phyloP scores from a whole-genome alignment of 2,797 vertebrate species.

The Pygocentrus nattereri region DNA sequence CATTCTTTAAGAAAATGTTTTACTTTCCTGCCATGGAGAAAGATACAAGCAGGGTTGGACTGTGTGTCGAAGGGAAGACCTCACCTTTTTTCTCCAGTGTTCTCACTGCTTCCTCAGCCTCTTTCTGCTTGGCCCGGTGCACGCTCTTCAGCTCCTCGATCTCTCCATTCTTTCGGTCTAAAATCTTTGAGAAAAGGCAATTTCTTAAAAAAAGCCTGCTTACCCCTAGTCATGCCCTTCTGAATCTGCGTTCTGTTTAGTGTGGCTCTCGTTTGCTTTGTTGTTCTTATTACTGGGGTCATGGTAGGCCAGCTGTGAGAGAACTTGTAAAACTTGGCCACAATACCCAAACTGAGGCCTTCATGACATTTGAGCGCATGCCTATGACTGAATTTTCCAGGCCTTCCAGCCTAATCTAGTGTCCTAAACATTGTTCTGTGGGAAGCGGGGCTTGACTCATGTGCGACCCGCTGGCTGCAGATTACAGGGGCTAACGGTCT shows the following conservation, averaged over 20 bases:
- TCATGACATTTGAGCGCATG: slow-evolving; percentile 19
- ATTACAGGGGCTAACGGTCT: slow-evolving; percentile 53
- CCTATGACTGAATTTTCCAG: slow-evolving; percentile 23
- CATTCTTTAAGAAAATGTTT: too few relatives aligned
- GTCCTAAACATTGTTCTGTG: slow-evolving; percentile 21
- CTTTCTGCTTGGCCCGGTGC: slow-evolving; percentile 86
- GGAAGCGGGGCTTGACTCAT: slow-evolving; percentile 27
- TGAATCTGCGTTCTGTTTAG: neutral
- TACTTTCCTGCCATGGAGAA: neutral
- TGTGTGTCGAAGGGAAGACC: slow-evolving; percentile 18
- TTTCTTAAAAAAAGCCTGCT: neutral
- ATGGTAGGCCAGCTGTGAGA: neutral
- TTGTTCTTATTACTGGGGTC: neutral
- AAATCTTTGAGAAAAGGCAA: slow-evolving; percentile 81
- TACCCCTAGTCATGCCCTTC: neutral
- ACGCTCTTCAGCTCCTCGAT: slow-evolving; percentile 87
- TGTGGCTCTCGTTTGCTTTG: neutral
- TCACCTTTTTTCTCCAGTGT: slow-evolving; percentile 95
- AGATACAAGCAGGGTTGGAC: neutral
- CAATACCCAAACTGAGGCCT: neutral
- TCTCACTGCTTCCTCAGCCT: slow-evolving; percentile 85
- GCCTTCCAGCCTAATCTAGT: slow-evolving; percentile 19
- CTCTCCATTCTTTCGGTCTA: slow-evolving; percentile 93
- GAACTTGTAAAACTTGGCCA: neutral
- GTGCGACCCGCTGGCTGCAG: slow-evolving; percentile 38